Evolutionary conservation across 2,113 vertebrate species (phyloP).

Genomic region (Poeciliopsis prolifica): DNA sequence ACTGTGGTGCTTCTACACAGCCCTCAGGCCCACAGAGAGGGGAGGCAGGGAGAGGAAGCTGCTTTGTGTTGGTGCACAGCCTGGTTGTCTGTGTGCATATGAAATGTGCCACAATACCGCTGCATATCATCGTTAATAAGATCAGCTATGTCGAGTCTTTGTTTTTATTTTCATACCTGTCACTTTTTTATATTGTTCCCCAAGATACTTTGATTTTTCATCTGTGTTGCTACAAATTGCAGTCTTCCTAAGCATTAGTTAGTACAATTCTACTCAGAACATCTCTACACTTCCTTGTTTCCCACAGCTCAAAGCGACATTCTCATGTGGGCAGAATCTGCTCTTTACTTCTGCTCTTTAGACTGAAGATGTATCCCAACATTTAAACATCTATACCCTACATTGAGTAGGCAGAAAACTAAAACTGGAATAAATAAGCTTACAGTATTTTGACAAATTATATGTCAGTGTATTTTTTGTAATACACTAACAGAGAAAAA

Average conservation of each 20-base stretch:
- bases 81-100: constrained; percentile 38
- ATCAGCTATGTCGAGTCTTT: constrained; percentile 9
- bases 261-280: background rate
- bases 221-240: background rate
- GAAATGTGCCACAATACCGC: constrained; percentile 31
- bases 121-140: constrained; percentile 37
- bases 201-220: background rate
- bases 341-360: background rate
- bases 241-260: background rate
- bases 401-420: background rate
- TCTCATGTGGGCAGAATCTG: background rate
- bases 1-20: constrained; percentile 67
- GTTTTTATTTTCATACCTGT: constrained; percentile 26
- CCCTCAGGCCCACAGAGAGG: constrained; percentile 65
- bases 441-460: background rate
- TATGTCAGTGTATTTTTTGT: background rate
- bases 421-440: background rate
- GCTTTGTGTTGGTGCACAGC: constrained; percentile 66
- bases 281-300: background rate
- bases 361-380: background rate
- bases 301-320: background rate
- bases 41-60: constrained; percentile 49
- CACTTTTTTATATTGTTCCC: constrained; percentile 20
- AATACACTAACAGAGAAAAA: background rate
- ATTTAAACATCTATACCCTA: background rate